phyloP scores from a whole-genome alignment of 2,113 vertebrate species.

The Rostratula benghalensis region DNA sequence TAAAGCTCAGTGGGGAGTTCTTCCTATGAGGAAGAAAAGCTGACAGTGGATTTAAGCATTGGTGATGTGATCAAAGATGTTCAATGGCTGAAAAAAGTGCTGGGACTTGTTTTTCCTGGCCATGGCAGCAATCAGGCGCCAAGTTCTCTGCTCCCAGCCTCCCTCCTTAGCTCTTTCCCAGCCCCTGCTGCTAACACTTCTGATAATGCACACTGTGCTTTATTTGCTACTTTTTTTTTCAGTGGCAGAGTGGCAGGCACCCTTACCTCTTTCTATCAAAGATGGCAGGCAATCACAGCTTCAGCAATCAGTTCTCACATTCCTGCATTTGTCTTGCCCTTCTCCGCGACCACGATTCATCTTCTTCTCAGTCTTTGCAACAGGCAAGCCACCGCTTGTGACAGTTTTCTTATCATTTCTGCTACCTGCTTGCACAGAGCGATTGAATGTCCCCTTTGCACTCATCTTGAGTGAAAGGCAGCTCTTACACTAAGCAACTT shows the following conservation, averaged over 20 bases:
- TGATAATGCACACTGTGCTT: not conserved
- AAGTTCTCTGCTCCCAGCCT: not conserved
- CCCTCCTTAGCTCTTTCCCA: not conserved
- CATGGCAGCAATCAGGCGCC: not conserved
- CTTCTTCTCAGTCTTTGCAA: not conserved
- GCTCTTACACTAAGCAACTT: not conserved
- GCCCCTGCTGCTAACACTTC: not conserved
- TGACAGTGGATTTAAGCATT: not conserved
- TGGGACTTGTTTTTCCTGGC: not conserved
- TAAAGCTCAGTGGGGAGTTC: not conserved
- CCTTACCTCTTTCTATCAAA: not conserved
- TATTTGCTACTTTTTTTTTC: not conserved
- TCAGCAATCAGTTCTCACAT: slow-evolving; percentile 22
- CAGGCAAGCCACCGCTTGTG: not conserved
- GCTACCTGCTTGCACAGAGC: not conserved
- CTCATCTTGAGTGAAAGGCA: not conserved
- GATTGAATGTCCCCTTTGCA: not conserved
- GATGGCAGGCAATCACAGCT: not conserved
- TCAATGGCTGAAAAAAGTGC: not conserved
- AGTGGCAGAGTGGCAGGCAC: not conserved
- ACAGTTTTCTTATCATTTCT: not conserved
- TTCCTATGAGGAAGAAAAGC: not conserved
- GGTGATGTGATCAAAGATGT: not conserved
- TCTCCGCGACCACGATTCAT: not conserved
- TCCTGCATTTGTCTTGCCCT: not conserved